A percentile compares a stretch with the other conserved stretches of the same genome.
phyloP scores from a whole-genome alignment of 2,888 invertebrate species.

The Orchesella flavescens region DNA sequence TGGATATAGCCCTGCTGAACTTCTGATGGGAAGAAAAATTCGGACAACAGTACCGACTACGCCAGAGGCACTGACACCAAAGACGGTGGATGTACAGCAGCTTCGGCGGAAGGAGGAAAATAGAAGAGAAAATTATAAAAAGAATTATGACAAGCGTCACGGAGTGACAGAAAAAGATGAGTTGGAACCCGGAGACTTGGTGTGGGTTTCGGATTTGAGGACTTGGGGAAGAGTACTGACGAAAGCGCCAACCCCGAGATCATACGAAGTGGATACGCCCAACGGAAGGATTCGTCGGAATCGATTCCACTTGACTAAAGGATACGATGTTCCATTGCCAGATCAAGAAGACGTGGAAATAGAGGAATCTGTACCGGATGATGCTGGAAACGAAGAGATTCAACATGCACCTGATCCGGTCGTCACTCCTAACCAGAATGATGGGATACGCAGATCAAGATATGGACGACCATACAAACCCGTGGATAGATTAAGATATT shows the following conservation, averaged over 20 bases:
- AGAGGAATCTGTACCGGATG: too few species aligned
- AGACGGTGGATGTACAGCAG: not conserved
- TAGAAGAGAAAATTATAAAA: conserved; percentile 59
- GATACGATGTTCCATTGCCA: not conserved
- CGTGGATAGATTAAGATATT: too few species aligned
- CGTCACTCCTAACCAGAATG: too few species aligned
- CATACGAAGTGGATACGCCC: conserved; percentile 43
- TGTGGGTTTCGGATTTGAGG: conserved; percentile 71
- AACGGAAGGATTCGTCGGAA: conserved; percentile 38
- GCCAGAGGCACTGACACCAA: not conserved
- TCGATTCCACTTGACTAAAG: conserved; percentile 11
- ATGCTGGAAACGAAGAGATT: too few species aligned
- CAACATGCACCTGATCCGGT: too few species aligned
- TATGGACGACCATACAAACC: too few species aligned
- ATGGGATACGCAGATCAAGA: too few species aligned
- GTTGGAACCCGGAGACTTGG: conserved; percentile 63
- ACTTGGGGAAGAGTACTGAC: conserved; percentile 49
- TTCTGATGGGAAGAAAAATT: conserved; percentile 72
- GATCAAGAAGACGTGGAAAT: not conserved
- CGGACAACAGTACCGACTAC: conserved; percentile 69
- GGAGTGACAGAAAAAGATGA: conserved; percentile 58
- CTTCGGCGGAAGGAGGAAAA: conserved; percentile 57
- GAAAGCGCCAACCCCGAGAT: conserved; percentile 39
- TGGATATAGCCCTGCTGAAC: conserved; percentile 72
- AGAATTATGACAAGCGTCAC: conserved; percentile 65